phyloP scores from a whole-genome alignment of 2,797 vertebrate genomes.

The Leuciscus waleckii region DNA sequence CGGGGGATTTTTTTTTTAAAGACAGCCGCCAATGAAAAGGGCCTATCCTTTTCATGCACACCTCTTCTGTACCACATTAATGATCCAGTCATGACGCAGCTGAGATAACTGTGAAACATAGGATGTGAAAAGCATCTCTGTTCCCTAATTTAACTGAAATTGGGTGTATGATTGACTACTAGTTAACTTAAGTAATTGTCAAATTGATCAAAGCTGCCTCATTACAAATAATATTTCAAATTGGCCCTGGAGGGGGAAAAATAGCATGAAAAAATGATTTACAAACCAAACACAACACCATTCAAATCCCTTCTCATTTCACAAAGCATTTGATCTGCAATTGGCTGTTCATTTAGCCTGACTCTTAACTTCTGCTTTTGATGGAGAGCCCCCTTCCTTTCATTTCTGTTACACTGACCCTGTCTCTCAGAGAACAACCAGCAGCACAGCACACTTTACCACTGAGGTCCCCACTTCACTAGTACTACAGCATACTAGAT shows the following conservation, averaged over 20 bases:
- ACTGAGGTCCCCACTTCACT: slow-evolving; percentile 59
- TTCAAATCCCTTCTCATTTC: slow-evolving; percentile 78
- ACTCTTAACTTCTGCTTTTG: slow-evolving; percentile 89
- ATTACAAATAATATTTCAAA: slow-evolving; percentile 80
- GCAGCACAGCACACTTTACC: slow-evolving; percentile 89
- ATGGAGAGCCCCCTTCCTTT: slow-evolving; percentile 69
- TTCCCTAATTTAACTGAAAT: slow-evolving; percentile 71
- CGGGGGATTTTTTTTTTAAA: slow-evolving; percentile 70
- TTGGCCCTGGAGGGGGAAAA: slow-evolving; percentile 64
- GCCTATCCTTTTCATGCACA: slow-evolving; percentile 76
- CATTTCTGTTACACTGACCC: slow-evolving; percentile 64
- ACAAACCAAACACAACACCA: slow-evolving; percentile 27
- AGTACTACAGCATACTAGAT: slow-evolving; percentile 45
- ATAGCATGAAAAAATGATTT: slow-evolving; percentile 55
- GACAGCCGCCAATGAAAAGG: slow-evolving; percentile 73
- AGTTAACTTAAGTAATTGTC: slow-evolving; percentile 45
- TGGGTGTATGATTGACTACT: slow-evolving; percentile 59
- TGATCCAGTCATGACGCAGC: slow-evolving; percentile 91
- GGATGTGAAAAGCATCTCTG: slow-evolving; percentile 48
- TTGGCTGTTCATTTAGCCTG: slow-evolving; percentile 89
- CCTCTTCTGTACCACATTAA: slow-evolving; percentile 79
- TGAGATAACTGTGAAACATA: slow-evolving; percentile 72
- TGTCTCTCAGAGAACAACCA: slow-evolving; percentile 94
- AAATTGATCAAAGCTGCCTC: slow-evolving; percentile 87
- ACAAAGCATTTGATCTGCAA: slow-evolving; percentile 83